Conservation (phyloP, 2,888 invertebrate genomes). For the Zygogramma bicolorata region DNA sequence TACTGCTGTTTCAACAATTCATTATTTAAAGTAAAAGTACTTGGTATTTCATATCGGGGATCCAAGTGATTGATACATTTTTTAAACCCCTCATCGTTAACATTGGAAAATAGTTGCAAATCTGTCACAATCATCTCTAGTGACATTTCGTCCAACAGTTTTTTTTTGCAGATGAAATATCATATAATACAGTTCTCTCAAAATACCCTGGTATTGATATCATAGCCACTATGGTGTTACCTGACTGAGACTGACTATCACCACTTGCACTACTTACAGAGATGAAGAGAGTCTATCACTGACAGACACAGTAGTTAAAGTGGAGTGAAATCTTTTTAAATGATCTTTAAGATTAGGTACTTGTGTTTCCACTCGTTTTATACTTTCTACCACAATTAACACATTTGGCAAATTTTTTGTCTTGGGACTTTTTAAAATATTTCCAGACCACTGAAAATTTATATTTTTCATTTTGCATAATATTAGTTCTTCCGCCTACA, state of each 20-base stretch:
- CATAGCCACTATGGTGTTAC: not conserved
- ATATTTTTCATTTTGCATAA: too few relatives aligned
- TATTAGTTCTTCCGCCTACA: too few relatives aligned
- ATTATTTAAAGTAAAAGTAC: constrained; percentile 21
- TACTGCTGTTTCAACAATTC: constrained; percentile 11
- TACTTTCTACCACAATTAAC: too few relatives aligned
- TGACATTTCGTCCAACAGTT: not conserved
- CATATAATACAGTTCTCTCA: constrained; percentile 18
- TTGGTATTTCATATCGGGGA: constrained; percentile 37
- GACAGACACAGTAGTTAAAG: not conserved
- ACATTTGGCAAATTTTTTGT: too few relatives aligned
- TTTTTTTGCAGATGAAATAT: constrained; percentile 2
- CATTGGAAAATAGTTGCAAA: constrained; percentile 3
- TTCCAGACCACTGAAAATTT: too few relatives aligned
- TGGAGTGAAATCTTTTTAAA: constrained; percentile 24
- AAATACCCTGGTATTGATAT: constrained; percentile 15
- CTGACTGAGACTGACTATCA: constrained; percentile 15
- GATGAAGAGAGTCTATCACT: not conserved
- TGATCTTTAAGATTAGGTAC: constrained; percentile 27
- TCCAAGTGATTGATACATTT: not conserved
- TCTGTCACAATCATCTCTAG: not conserved
- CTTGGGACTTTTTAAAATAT: too few relatives aligned
- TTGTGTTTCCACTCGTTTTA: constrained; percentile 31
- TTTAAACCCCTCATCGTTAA: constrained; percentile 1
- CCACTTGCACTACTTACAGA: not conserved